A percentile compares a stretch with the other conserved stretches of the same genome.
phyloP scores from a whole-genome alignment of 2,888 invertebrate species.

The Syritta pipiens region DNA sequence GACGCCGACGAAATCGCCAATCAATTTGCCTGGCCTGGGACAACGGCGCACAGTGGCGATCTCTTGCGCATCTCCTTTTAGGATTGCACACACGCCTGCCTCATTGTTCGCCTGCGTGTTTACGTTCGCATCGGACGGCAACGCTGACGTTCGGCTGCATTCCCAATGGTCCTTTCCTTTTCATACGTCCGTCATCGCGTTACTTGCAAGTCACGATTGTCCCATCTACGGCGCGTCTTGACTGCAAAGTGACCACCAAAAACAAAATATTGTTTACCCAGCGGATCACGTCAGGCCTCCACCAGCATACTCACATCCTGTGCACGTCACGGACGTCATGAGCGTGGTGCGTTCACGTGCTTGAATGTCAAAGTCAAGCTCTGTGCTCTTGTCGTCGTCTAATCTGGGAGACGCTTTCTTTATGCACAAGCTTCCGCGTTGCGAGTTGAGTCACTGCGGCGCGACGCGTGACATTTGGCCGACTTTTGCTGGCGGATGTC shows the following conservation, averaged over 20 bases:
- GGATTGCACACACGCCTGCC: neutral
- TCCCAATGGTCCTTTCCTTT: conserved; percentile 26
- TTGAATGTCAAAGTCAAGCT: conserved; percentile 40
- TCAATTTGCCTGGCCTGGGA: conserved; percentile 65
- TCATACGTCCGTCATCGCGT: neutral
- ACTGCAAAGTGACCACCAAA: conserved; percentile 38
- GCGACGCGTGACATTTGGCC: conserved; percentile 53
- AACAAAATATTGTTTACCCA: conserved; percentile 1
- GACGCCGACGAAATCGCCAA: conserved; percentile 45
- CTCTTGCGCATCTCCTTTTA: conserved; percentile 39
- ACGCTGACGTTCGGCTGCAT: conserved; percentile 49
- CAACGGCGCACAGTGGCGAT: conserved; percentile 28
- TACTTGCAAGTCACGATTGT: neutral
- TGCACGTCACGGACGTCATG: neutral
- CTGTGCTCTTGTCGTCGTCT: conserved; percentile 3
- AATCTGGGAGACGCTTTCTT: conserved; percentile 37
- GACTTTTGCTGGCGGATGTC: conserved; percentile 20
- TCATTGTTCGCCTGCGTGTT: conserved; percentile 5
- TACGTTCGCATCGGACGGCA: conserved; percentile 41
- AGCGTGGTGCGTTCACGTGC: conserved; percentile 28
- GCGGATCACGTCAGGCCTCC: conserved; percentile 49
- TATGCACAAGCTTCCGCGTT: conserved; percentile 7
- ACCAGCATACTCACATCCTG: conserved; percentile 23
- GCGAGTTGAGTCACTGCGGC: conserved; percentile 31
- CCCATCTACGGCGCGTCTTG: conserved; percentile 44